Evolutionary conservation across 2,113 vertebrate species (phyloP), one percentile per base, ranked within the genome.

Genomic region (Cinclus cinclus): DNA sequence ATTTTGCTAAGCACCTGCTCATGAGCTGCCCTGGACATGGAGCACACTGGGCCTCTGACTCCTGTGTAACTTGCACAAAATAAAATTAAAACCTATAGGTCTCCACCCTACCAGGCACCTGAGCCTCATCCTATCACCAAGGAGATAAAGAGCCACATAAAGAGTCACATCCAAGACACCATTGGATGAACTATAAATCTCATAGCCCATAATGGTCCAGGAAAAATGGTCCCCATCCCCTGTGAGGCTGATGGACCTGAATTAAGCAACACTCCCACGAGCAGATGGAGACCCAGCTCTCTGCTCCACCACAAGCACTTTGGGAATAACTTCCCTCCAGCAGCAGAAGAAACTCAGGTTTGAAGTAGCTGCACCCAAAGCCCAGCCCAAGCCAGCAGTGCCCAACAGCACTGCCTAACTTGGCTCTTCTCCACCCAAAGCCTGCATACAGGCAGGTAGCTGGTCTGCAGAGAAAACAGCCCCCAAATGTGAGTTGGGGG

Each of bases 161-260:
- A 1, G n/a, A 42, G 14, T 73, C 12, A 16, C 5, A 42, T 6
- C 33, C 53, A 50, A 56, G 58, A 21, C 35, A 50, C 14, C 9
- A 1, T 1, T 3, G 2, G 64, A 52, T 44, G 27, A 73, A 46
- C 1, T 6, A 4, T 23, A 10, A 37, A 27, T 37, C 33, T 64
- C 46, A 19, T 5, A 59, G 49, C 27, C 27, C 58, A 4, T 35
- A 64, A 47, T 0, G 2, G 19, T 15, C 58, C 58, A 35, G 63
- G 56, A 64, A 11, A 7, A 68, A 20, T 6, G 13, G 7, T 27
- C 47, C 35, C 58, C 44, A 20, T 9, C 5, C 15, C 10, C 17
- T 42, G 28, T 19, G 31, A 37, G 18, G 44, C 55, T 5, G 1
- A 31, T 11, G 25, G 56, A 44, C 35, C 3, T 22, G 30, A 76